These are phyloP conservation scores for Lepidotrigona ventralis DNA, from an alignment of 1,140 invertebrate species.

Conservation along the genomic window DNA sequence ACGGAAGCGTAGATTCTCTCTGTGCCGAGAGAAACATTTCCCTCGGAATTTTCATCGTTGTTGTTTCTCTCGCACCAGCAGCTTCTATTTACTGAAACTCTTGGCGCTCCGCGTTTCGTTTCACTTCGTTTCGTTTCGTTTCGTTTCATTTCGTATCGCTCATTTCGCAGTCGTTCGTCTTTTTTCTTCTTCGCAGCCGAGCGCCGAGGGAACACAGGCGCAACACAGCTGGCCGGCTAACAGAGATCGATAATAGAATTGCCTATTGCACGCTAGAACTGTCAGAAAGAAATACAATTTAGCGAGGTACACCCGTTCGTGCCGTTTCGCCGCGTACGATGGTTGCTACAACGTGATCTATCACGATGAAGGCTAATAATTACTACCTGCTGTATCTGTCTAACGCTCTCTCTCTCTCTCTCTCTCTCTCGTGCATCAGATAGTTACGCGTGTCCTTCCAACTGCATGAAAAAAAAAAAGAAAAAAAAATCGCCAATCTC, in stretches of 20 bases:
- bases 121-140: too few species aligned
- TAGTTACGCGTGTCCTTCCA: neutral
- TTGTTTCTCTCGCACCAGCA: neutral
- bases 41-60: neutral
- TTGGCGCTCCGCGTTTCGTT: neutral
- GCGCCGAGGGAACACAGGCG: neutral
- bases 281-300: constrained; percentile 72
- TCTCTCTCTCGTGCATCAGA: neutral
- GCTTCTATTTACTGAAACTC: neutral
- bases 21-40: neutral
- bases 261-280: constrained; percentile 72
- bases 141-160: neutral
- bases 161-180: neutral
- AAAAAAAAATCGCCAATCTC: neutral
- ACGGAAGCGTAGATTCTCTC: neutral
- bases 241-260: constrained; percentile 74
- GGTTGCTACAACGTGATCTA: constrained; percentile 30
- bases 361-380: constrained; percentile 38
- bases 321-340: neutral
- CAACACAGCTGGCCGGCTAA: constrained; percentile 14
- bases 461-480: neutral
- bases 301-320: constrained; percentile 12
- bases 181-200: neutral
- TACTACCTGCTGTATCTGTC: neutral
- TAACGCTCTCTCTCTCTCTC: constrained; percentile 9